Conservation (phyloP, 2,113 vertebrate species). For the Crypturellus undulatus region DNA sequence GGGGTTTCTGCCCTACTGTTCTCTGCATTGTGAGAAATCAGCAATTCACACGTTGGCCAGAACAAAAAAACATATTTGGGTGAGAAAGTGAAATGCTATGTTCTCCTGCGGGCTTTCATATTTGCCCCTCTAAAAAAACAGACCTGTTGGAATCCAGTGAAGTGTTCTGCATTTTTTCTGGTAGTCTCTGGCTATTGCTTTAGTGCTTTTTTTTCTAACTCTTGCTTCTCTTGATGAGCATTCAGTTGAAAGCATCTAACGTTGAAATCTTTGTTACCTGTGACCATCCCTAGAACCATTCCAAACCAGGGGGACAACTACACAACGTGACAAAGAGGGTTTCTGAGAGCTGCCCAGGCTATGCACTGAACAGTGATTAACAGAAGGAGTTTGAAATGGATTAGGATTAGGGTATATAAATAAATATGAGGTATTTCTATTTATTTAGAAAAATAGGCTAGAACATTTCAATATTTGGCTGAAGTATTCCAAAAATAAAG, state of each 20-base stretch:
- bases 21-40: neutral
- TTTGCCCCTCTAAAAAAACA: neutral
- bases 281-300: conserved; percentile 51
- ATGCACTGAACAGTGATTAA: neutral
- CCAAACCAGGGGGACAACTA: neutral
- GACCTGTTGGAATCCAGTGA: neutral
- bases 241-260: conserved; percentile 33
- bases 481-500: no score
- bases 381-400: neutral
- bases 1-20: neutral
- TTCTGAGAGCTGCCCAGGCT: neutral
- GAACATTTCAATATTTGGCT: neutral
- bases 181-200: conserved; percentile 59
- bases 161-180: conserved; percentile 25
- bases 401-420: neutral
- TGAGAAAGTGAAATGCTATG: neutral
- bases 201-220: conserved; percentile 39
- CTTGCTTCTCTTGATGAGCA: conserved; percentile 29
- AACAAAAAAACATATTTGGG: neutral
- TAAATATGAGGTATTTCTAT: neutral
- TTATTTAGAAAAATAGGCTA: neutral
- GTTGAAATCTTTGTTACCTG: neutral
- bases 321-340: neutral
- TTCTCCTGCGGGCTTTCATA: neutral
- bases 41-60: neutral